Percentiles rank a stretch among this genome's conserved stretches.
phyloP scores from a whole-genome alignment of 2,113 vertebrate species.

The Gavialis gangeticus region DNA sequence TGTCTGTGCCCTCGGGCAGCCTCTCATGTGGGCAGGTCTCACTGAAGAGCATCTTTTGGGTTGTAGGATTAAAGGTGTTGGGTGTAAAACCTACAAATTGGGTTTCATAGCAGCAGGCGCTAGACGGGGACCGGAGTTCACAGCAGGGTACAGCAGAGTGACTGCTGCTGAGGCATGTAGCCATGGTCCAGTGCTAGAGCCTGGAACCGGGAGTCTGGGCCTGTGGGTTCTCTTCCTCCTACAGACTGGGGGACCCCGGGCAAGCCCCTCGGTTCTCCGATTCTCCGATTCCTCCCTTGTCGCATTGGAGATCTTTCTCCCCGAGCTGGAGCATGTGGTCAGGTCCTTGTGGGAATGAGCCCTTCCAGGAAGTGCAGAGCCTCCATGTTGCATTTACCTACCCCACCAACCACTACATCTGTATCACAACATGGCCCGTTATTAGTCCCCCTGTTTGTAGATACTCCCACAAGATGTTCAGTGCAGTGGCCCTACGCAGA shows the following conservation, averaged over 20 bases:
- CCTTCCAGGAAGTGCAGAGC: not conserved
- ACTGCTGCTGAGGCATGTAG: rapidly evolving
- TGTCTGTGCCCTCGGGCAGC: rapidly evolving
- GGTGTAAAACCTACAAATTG: rapidly evolving
- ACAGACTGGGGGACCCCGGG: rapidly evolving
- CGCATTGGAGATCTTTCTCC: rapidly evolving
- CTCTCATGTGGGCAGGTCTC: rapidly evolving
- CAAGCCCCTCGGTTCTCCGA: not conserved
- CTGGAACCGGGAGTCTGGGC: rapidly evolving
- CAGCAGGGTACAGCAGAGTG: not conserved
- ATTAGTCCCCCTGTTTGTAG: not conserved
- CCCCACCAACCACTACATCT: not conserved
- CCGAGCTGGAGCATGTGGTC: rapidly evolving
- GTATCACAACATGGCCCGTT: rapidly evolving
- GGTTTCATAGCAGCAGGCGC: rapidly evolving
- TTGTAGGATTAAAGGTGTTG: rapidly evolving
- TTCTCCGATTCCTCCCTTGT: not conserved
- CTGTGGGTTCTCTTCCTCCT: not conserved
- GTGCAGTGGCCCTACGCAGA: not conserved
- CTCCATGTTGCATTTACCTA: not conserved
- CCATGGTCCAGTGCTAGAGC: not conserved
- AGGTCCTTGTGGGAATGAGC: not conserved
- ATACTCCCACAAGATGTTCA: not conserved
- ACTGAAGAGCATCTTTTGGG: rapidly evolving
- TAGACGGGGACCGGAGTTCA: no score